Base-by-base conservation (phyloP, 2,113 vertebrate genomes). In the Urocitellus parryii region DNA sequence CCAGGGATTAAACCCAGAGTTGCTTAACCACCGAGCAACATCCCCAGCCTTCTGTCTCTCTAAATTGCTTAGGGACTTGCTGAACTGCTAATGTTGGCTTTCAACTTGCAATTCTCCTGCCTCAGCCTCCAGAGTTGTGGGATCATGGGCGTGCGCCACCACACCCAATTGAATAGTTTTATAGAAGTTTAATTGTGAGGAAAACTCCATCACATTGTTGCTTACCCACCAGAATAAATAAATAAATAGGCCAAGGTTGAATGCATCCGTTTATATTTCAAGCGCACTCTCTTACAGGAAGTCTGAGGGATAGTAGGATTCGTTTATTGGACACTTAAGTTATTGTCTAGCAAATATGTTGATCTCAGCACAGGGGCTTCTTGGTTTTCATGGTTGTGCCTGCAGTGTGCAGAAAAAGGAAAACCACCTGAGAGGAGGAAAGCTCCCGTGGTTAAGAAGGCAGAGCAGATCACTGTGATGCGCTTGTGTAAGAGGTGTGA, bases 401-500 rank as follows among this genome's bases (percentile, higher is more conserved):
- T 85, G 24, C n/a, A 39, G 32, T 14, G 0, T 13, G 67, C 39
- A 79, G 34, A 92, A 72, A 42, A 76, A 63, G 10, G 20, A 45
- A 51, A 85, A 70, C 29, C 18, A 37, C 25, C 56, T 12, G 3
- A n/a, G 16, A 18, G 11, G n/a, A 37, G 17, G 2, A n/a, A 39
- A 8, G 4, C 25, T 51, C n/a, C 37, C 8, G 4, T 7, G 5
- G 34, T 65, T 58, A 12, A 63, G 12, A 42, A 77, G 58, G 13
- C 11, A 68, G 34, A 65, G 2, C 0, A 8, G 48, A 3, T 20
- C 18, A 2, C 5, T 32, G 8, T 17, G n/a, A 16, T 61, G 51
- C 39, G 25, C 10, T 0, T 20, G 6, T 25, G 2, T 17, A 6
- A 1, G 17, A 27, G 17, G 11, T 2, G 0, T 0, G 3, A 18